Evolutionary conservation across 2,888 invertebrate genomes (phyloP).

Genomic region (Sarcophaga carnaria): DNA sequence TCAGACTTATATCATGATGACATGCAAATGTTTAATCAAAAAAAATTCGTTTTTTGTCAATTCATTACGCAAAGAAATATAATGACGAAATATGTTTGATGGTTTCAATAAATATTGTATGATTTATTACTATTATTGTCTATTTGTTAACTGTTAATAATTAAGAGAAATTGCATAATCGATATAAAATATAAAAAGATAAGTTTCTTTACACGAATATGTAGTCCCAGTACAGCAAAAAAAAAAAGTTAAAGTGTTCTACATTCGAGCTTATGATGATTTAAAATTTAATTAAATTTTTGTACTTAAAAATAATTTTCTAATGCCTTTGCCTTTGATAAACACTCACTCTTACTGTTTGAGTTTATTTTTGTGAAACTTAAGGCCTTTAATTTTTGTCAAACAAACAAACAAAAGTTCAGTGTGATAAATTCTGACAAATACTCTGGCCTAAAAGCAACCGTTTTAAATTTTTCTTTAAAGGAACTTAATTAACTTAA

Average conservation of each 20-base stretch:
- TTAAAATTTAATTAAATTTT: no score
- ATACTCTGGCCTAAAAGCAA: no score
- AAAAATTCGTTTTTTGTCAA: background rate
- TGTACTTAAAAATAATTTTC: no score
- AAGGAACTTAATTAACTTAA: slow-evolving; percentile 45
- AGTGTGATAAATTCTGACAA: no score
- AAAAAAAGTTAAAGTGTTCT: no score
- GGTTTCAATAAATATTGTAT: background rate
- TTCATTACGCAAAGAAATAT: background rate
- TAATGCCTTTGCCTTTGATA: no score
- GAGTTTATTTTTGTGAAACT: no score
- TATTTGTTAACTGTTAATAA: background rate
- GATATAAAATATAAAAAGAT: background rate
- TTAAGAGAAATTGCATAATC: background rate
- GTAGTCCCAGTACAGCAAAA: no score
- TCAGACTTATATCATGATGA: slow-evolving; percentile 22
- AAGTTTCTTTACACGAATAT: background rate
- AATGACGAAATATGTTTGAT: background rate
- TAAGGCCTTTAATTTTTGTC: no score
- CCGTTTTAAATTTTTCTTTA: background rate
- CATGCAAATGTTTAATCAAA: slow-evolving; percentile 20
- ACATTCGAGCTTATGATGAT: no score
- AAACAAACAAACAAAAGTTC: no score
- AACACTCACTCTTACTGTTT: no score
- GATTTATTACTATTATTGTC: slow-evolving; percentile 11